A percentile compares a stretch with the other conserved stretches of the same genome.
These are phyloP conservation scores for Sminthurides aquaticus DNA, from an alignment of 2,888 invertebrate genomes.

Conservation along the genomic window DNA sequence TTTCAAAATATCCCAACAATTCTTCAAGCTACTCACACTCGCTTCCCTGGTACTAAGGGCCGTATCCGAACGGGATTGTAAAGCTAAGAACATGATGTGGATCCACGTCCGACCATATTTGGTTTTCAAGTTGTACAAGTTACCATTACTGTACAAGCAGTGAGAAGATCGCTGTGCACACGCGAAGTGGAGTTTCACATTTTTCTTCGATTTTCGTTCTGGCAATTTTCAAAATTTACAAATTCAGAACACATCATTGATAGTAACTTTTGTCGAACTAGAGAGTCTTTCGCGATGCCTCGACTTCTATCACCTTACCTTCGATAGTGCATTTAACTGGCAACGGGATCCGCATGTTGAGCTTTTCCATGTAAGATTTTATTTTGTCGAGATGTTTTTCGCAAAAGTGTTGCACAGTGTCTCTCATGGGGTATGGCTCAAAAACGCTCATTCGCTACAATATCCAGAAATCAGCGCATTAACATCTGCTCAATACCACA, in stretches of 20 bases:
- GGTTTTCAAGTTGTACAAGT: conserved; percentile 49
- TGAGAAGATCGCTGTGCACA: conserved; percentile 72
- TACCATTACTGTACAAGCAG: conserved; percentile 72
- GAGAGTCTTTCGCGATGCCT: too few species aligned
- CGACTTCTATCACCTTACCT: conserved; percentile 57
- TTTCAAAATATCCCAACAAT: conserved; percentile 91
- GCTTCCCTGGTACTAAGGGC: conserved; percentile 74
- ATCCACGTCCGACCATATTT: conserved; percentile 84
- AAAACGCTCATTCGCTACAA: conserved; percentile 70
- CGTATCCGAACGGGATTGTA: conserved; percentile 69
- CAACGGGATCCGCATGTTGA: conserved; percentile 74
- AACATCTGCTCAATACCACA: too few species aligned
- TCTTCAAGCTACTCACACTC: conserved; percentile 73
- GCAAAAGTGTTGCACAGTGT: conserved; percentile 90
- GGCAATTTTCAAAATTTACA: too few species aligned
- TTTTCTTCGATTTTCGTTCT: conserved; percentile 76
- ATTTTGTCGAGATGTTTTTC: conserved; percentile 90
- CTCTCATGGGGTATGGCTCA: conserved; percentile 83
- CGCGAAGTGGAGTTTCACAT: conserved; percentile 78
- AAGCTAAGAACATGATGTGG: conserved; percentile 89
- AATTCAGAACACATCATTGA: too few species aligned
- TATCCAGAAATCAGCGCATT: conserved; percentile 5
- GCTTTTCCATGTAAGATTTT: conserved; percentile 80
- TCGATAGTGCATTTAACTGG: conserved; percentile 91
- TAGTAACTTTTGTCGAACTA: too few species aligned